A percentile compares a stretch with the other conserved stretches of the same genome.
Conservation (phyloP, 1,140 invertebrate species). For the Achatina immaculata region DNA sequence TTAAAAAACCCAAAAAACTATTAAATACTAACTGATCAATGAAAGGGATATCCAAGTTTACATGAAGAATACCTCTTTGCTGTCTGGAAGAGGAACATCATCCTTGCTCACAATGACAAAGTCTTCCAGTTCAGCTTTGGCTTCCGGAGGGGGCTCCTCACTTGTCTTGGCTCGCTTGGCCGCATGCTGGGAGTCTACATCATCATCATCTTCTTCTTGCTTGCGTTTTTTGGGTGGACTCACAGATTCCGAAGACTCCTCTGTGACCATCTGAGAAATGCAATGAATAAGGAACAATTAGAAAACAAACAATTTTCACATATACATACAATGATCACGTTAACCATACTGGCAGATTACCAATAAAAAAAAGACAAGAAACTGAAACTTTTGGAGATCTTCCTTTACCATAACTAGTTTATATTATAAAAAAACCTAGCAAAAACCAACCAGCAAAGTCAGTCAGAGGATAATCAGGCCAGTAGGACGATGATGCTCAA, state of each 20-base stretch:
- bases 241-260: conserved; percentile 14
- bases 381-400: background rate
- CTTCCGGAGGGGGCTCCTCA: conserved; percentile 17
- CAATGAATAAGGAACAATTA: background rate
- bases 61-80: conserved; percentile 53
- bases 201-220: conserved; percentile 35
- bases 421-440: too few species aligned
- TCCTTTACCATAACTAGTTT: too few species aligned
- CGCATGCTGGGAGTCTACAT: conserved; percentile 14
- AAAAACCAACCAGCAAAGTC: too few species aligned
- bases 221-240: conserved; percentile 38
- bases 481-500: too few species aligned
- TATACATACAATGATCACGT: background rate
- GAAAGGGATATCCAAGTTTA: too few species aligned
- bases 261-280: background rate
- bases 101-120: conserved; percentile 62
- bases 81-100: conserved; percentile 63
- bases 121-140: conserved; percentile 50
- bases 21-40: background rate
- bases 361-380: background rate
- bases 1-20: background rate
- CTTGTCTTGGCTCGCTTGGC: conserved; percentile 19
- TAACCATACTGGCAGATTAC: background rate
- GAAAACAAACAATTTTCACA: background rate
- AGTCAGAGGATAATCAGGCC: too few species aligned